Conservation (phyloP, 92 coral and sea anemone genomes). For the Phymanthus crucifer region DNA sequence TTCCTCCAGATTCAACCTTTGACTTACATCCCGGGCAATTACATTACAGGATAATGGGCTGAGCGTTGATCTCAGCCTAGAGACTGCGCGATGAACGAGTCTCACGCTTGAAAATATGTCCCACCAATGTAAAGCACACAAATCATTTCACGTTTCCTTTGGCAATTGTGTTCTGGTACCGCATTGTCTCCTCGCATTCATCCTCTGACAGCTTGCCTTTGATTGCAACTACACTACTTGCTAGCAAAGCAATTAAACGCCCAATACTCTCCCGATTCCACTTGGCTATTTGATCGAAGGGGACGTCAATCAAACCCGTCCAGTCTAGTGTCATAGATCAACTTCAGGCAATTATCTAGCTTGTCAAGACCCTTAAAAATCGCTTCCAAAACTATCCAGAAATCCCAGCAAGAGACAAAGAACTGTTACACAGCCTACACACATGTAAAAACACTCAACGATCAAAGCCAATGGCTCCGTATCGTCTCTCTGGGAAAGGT, state of each 20-base stretch:
- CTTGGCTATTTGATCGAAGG: conserved; percentile 36
- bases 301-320: conserved; percentile 34
- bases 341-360: conserved; percentile 64
- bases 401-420: not conserved
- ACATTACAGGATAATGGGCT: conserved; percentile 31
- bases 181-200: conserved; percentile 46
- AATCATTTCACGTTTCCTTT: conserved; percentile 46
- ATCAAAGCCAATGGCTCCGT: conserved; percentile 21
- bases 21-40: conserved; percentile 70
- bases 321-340: conserved; percentile 67
- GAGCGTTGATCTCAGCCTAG: conserved; percentile 14
- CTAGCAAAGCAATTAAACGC: conserved; percentile 81
- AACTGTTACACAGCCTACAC: conserved; percentile 18
- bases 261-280: conserved; percentile 54
- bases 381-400: conserved; percentile 59
- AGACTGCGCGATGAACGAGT: conserved; percentile 9
- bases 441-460: conserved; percentile 6
- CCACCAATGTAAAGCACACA: conserved; percentile 55
- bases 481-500: conserved; percentile 6
- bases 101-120: conserved; percentile 27
- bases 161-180: conserved; percentile 50
- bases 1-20: conserved; percentile 69
- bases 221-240: conserved; percentile 48
- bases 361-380: conserved; percentile 61
- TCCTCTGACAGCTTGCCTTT: conserved; percentile 34